Base-by-base conservation (phyloP, 2,113 vertebrate genomes). In the Aldabrachelys gigantea region DNA sequence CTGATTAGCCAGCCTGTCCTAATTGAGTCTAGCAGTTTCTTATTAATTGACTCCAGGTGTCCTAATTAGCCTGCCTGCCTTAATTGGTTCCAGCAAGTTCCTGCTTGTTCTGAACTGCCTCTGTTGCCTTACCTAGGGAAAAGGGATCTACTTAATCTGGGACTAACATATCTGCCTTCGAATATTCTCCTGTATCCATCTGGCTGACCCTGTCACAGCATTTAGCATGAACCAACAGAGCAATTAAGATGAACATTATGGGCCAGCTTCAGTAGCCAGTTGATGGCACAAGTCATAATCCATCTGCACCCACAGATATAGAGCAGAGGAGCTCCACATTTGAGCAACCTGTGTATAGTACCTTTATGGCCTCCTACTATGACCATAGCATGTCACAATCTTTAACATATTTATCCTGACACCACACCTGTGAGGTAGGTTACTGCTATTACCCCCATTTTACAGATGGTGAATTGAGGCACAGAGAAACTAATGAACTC, bases 251-350 rank as follows among this genome's bases (percentile, higher is more conserved):
- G 25, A 85, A 57, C 24, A 31, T 85, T 41, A 41, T 54, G 4
- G 4, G 10, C 69, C 72, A 78, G 84, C 81, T 65, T 85, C 50
- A 72, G 41, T 44, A 9, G 10, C 14, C 19, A 0, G 53, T 12
- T 12, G 65, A 65, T 52, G 81, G 62, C 19, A 5, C 3, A 54
- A 5, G 80, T 94, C 47, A 57, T 14, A 86, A 84, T 88, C 4
- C 22, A 27, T 27, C 89, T 75, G 52, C 0, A 12, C 0, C 0
- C 27, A 56, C 88, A 56, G 21, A 83, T 92, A 65, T 52, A 31
- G 9, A 85, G 22, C 0, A 1, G 41, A 90, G 17, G 2, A 38
- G 50, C 90, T 79, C 1, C 5, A 8, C 41, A 2, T 72, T 21
- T 62, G 50, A 87, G 38, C 72, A 47, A 44, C 19, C 38, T 10